Percentiles rank a stretch among this genome's conserved stretches.
These are phyloP conservation scores for Gadopsis bispinosus DNA, from an alignment of 2,797 vertebrate species.

Conservation along the genomic window DNA sequence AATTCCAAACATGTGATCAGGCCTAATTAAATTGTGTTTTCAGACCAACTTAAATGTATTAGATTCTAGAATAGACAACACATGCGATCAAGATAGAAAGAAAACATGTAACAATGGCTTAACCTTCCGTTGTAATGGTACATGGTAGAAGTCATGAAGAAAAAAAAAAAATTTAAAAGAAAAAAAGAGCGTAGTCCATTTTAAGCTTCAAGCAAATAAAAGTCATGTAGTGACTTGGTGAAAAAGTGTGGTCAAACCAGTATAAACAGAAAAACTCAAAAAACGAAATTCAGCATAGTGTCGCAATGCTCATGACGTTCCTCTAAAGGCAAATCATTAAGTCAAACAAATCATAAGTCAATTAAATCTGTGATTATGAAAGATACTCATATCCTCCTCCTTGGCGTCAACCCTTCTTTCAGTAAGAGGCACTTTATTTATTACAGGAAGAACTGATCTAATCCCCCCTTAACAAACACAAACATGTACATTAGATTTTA, in stretches of 20 bases:
- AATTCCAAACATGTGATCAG: conserved; percentile 59
- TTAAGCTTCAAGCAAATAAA: not conserved
- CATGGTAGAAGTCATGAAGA: not conserved
- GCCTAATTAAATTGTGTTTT: conserved; percentile 20
- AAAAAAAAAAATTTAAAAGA: too few species aligned
- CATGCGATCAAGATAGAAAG: not conserved
- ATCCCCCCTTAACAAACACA: not conserved
- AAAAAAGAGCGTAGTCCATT: not conserved
- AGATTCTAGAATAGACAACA: conserved; percentile 16
- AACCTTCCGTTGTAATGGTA: not conserved
- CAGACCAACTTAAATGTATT: conserved; percentile 10
- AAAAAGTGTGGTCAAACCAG: not conserved
- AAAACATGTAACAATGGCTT: not conserved
- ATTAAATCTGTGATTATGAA: not conserved
- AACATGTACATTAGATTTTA: not conserved
- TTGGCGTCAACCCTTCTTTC: not conserved
- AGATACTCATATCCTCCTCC: not conserved
- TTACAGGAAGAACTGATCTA: not conserved
- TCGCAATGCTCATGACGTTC: too few species aligned
- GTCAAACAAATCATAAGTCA: not conserved
- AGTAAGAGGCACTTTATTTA: not conserved
- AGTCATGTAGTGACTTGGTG: not conserved
- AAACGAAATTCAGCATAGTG: too few species aligned
- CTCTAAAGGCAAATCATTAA: too few species aligned
- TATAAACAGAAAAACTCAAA: not conserved